A percentile compares a stretch with the other conserved stretches of the same genome.
Evolutionary conservation across 2,888 invertebrate species (phyloP).

Genomic region (Carcina quercana): DNA sequence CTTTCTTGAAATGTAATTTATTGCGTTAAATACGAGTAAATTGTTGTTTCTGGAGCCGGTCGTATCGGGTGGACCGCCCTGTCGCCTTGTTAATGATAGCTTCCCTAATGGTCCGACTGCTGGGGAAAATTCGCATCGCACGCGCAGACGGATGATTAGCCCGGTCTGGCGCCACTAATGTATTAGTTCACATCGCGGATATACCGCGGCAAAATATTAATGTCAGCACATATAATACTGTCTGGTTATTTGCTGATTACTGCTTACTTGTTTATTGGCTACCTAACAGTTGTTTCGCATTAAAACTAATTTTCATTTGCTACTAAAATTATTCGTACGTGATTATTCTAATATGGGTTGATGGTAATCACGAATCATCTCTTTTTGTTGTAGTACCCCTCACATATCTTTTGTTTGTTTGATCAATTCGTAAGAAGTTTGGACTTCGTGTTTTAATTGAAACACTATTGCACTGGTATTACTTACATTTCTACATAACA

Average conservation of each 20-base stretch:
- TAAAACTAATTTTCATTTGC: too few species aligned
- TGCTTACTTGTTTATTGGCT: conserved; percentile 3
- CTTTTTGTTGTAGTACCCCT: too few species aligned
- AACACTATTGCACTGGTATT: too few species aligned
- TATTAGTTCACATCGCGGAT: conserved; percentile 60
- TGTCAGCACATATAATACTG: conserved; percentile 24
- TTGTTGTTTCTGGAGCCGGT: conserved; percentile 35
- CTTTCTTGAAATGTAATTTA: conserved; percentile 36
- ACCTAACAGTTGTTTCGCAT: too few species aligned
- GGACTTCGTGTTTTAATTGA: too few species aligned
- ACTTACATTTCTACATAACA: too few species aligned
- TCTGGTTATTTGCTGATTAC: conserved; percentile 9
- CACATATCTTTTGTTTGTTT: too few species aligned
- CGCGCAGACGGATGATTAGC: conserved; percentile 58
- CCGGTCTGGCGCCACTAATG: conserved; percentile 56
- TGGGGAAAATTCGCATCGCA: conserved; percentile 61
- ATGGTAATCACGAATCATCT: too few species aligned
- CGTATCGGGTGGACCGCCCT: conserved; percentile 45
- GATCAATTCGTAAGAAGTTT: too few species aligned
- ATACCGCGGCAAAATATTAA: conserved; percentile 37
- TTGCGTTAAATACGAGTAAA: conserved; percentile 24
- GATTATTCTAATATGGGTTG: too few species aligned
- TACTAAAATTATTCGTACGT: too few species aligned
- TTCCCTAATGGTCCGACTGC: conserved; percentile 54
- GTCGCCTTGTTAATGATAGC: conserved; percentile 66